phyloP scores from a whole-genome alignment of 2,797 vertebrate genomes.

The Anabacerthia variegaticeps region DNA sequence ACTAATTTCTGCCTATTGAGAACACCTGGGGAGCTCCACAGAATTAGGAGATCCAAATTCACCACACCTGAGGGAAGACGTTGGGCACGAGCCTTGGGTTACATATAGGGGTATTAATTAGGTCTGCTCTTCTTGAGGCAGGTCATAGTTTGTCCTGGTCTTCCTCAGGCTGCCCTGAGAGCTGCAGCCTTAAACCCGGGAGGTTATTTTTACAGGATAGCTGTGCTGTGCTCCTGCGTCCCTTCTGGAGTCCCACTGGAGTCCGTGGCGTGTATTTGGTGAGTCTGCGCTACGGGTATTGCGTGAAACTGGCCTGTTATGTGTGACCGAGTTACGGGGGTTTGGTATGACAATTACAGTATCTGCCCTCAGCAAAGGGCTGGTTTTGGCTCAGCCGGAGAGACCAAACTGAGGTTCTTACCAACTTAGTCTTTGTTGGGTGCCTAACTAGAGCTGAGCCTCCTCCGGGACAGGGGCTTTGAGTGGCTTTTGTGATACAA shows the following conservation, averaged over 20 bases:
- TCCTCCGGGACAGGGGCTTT: background rate
- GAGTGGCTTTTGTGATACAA: constrained; percentile 45
- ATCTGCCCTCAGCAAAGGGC: background rate
- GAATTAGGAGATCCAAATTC: background rate
- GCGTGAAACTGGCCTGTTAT: background rate
- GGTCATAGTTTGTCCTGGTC: fast-evolving
- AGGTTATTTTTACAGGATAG: fast-evolving
- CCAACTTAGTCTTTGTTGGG: background rate
- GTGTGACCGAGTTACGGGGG: background rate
- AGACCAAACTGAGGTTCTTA: background rate
- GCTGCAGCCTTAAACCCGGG: fast-evolving
- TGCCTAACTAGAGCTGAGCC: background rate
- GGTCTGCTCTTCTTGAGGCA: fast-evolving
- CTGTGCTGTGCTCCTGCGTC: fast-evolving
- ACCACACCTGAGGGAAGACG: background rate
- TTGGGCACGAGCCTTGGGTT: background rate
- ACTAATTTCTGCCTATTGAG: fast-evolving
- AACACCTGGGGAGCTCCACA: background rate
- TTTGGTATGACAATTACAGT: background rate
- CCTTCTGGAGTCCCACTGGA: background rate
- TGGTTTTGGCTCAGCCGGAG: background rate
- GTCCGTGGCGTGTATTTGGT: fast-evolving
- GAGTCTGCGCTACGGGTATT: background rate
- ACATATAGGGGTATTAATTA: fast-evolving
- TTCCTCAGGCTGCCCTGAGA: fast-evolving